Conservation (phyloP, 1,140 invertebrate species). For the Drosophila lini region DNA sequence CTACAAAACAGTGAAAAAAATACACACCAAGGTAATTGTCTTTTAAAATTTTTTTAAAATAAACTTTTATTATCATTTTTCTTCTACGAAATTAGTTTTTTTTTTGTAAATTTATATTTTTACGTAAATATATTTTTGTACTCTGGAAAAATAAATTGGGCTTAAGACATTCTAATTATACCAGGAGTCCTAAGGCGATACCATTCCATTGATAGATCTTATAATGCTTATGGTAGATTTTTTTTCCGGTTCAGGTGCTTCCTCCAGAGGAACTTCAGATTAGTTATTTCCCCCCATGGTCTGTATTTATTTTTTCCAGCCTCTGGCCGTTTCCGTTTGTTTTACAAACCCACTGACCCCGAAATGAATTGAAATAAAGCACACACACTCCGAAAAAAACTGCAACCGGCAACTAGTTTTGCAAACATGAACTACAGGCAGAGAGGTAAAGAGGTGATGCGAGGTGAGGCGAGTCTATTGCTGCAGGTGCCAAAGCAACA, state of each 20-base stretch:
- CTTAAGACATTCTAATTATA: background rate
- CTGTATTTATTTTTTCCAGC: conserved; percentile 14
- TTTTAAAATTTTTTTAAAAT: background rate
- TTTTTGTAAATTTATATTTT: background rate
- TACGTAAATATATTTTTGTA: background rate
- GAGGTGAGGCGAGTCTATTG: conserved; percentile 22
- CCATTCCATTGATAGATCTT: background rate
- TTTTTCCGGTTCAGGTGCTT: conserved; percentile 15
- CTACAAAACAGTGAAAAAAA: conserved; percentile 22
- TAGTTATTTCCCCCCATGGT: conserved; percentile 26
- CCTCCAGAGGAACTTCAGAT: conserved; percentile 39
- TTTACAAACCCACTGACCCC: conserved; percentile 65
- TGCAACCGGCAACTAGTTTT: conserved; percentile 57
- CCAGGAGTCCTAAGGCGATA: background rate
- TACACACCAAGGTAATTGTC: background rate
- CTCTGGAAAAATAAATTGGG: background rate
- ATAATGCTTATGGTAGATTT: background rate
- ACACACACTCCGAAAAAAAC: conserved; percentile 41
- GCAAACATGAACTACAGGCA: conserved; percentile 4
- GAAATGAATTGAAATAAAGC: conserved; percentile 47
- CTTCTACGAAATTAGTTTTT: background rate
- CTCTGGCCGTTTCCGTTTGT: conserved; percentile 47
- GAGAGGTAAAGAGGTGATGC: background rate
- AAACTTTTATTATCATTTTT: background rate
- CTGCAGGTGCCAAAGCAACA: conserved; percentile 59